These are phyloP conservation scores for Cyphomyrmex costatus DNA, from an alignment of 1,140 invertebrate species.

Conservation along the genomic window DNA sequence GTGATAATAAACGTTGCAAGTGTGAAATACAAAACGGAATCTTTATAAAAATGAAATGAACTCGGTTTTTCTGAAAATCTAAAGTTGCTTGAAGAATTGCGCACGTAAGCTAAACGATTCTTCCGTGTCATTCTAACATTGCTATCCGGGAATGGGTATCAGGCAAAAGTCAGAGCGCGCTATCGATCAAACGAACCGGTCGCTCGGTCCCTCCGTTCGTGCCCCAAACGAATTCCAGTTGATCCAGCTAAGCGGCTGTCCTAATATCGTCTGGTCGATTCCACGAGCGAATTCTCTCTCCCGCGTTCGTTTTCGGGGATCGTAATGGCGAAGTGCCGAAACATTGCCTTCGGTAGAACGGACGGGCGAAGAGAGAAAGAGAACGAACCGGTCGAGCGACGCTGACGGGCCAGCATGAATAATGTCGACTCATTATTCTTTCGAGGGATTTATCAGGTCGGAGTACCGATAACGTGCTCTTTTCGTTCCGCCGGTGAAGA, in stretches of 20 bases:
- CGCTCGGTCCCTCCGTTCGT: constrained; percentile 2
- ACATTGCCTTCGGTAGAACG: constrained; percentile 60
- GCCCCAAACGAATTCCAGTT: constrained; percentile 72
- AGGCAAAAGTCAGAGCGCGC: constrained; percentile 57
- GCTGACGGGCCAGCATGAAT: constrained; percentile 80
- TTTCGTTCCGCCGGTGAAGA: constrained; percentile 80
- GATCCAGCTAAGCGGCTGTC: constrained; percentile 71
- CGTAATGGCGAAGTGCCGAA: constrained; percentile 75
- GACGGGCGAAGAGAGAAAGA: constrained; percentile 37
- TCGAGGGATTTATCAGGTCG: constrained; percentile 83
- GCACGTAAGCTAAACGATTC: constrained; percentile 25
- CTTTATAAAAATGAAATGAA: background rate
- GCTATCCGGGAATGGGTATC: constrained; percentile 39
- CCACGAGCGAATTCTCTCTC: constrained; percentile 57
- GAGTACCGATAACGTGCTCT: constrained; percentile 80
- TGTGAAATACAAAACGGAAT: background rate
- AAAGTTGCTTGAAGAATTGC: constrained; percentile 25
- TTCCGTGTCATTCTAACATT: constrained; percentile 30
- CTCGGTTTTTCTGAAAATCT: background rate
- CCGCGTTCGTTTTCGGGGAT: constrained; percentile 58
- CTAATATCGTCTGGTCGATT: constrained; percentile 74
- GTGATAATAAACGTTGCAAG: background rate
- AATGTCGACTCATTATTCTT: constrained; percentile 84
- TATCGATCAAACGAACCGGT: constrained; percentile 72
- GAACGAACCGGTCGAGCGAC: constrained; percentile 75